phyloP scores from a whole-genome alignment of 2,888 invertebrate species.

The Eristalis arbustorum region DNA sequence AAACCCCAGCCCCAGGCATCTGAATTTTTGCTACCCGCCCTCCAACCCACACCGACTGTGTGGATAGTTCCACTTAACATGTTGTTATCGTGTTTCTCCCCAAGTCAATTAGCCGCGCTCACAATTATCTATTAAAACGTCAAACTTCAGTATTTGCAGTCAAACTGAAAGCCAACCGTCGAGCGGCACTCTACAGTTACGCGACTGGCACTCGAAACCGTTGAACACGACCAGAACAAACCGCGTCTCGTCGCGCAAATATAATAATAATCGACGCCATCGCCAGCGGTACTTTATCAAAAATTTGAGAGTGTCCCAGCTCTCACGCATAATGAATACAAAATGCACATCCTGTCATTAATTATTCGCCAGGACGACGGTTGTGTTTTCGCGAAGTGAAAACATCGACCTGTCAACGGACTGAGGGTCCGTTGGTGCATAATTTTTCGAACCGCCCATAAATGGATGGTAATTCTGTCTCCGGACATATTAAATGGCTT shows the following conservation, averaged over 20 bases:
- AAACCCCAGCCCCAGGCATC: not conserved
- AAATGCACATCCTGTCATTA: conserved; percentile 21
- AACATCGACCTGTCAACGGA: not conserved
- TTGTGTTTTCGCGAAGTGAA: not conserved
- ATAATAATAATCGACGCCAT: not conserved
- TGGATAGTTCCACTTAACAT: not conserved
- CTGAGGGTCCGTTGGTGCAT: not conserved
- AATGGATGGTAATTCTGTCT: not conserved
- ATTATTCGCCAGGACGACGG: conserved; percentile 19
- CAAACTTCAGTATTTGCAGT: not conserved
- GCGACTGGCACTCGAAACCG: not conserved
- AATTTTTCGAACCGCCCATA: not conserved
- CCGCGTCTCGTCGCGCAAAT: not conserved
- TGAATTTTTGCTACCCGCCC: no score
- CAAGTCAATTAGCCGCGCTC: not conserved
- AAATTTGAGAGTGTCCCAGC: not conserved
- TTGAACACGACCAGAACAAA: not conserved
- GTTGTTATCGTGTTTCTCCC: not conserved
- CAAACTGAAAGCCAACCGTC: not conserved
- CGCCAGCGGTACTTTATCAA: conserved; percentile 5
- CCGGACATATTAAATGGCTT: not conserved
- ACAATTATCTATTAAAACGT: not conserved
- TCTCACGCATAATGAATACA: not conserved
- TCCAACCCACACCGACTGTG: not conserved
- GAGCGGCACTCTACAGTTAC: not conserved